phyloP scores from a whole-genome alignment of 2,797 vertebrate species.

The Sebastes baramenuke region DNA sequence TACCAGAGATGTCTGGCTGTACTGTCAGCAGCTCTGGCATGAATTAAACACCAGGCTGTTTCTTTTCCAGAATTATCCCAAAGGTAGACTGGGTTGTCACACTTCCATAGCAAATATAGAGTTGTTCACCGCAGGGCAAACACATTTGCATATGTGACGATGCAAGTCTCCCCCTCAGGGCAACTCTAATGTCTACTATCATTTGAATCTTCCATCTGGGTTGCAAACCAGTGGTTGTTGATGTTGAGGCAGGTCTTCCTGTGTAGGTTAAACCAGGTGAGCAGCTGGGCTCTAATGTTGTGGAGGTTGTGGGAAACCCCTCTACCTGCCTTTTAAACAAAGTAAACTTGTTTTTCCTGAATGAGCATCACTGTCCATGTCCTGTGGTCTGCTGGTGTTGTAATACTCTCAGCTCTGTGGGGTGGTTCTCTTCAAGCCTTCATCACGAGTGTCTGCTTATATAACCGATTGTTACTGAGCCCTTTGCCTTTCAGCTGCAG shows the following conservation, averaged over 20 bases:
- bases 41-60: conserved; percentile 30
- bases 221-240: conserved; percentile 27
- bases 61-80: conserved; percentile 23
- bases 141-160: conserved; percentile 26
- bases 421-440: conserved; percentile 1
- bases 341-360: not conserved
- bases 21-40: not conserved
- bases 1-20: conserved; percentile 18
- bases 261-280: not conserved
- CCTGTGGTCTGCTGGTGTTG: conserved; percentile 10
- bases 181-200: not conserved
- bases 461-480: conserved; percentile 45
- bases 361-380: not conserved
- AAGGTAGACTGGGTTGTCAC: conserved; percentile 9
- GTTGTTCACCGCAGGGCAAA: not conserved
- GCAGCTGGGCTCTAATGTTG: not conserved
- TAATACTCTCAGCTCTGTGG: conserved; percentile 8
- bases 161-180: not conserved
- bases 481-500: conserved; percentile 43
- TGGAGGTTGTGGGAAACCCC: not conserved
- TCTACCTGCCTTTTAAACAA: not conserved
- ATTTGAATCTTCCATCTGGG: conserved; percentile 13
- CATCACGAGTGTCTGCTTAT: conserved; percentile 42
- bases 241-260: not conserved
- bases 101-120: conserved; percentile 17